Base-by-base conservation (phyloP, 1,140 invertebrate species). In the Drosophila sproati region DNA sequence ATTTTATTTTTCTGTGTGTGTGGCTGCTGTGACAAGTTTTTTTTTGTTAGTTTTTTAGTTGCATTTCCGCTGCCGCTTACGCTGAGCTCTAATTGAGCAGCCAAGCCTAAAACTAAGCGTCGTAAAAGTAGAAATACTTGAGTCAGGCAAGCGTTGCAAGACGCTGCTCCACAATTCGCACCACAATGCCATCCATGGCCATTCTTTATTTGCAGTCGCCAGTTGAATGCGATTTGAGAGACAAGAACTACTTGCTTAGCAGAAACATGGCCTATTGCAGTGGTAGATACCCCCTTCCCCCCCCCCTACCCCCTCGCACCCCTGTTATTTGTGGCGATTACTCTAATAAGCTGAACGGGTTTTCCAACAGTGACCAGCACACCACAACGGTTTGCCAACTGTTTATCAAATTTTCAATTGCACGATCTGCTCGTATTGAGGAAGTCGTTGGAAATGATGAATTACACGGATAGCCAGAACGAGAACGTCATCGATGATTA, bases 381-480 rank as follows among this genome's bases (percentile, higher is more conserved):
- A 8, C 86, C 80, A 5, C 67, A 88, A 12, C 72, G 69, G 5
- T 90, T 89, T 55, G 86, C 63, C 48, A 74, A 70, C 45, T 89
- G 85, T 37, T 71, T 90, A 75, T 59, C 77, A 50, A 73, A 68
- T 35, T 88, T 92, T 73, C 78, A 70, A 55, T 41, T 91, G 50
- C 62, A 82, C 8, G 80, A 92, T 41, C 55, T 85, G 34, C 37
- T 85, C 43, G 54, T 77, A 28, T 55, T 85, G 6, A 78, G 78
- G 41, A 91, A 75, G 52, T 92, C 82, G 0, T 55, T 89, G 60
- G 57, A 82, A 64, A 20, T 67, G 1, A 89, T 88, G 85, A 4
- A 47, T 3, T 10, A 5, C 28, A 20, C 48, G 12, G 79, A 62
- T 8, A 31, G 6, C 5, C 12, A 48, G 1, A 7, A 8, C 10